These are phyloP conservation scores for Drosophila trichaetosa DNA, from an alignment of 2,888 invertebrate species.

Conservation along the genomic window DNA sequence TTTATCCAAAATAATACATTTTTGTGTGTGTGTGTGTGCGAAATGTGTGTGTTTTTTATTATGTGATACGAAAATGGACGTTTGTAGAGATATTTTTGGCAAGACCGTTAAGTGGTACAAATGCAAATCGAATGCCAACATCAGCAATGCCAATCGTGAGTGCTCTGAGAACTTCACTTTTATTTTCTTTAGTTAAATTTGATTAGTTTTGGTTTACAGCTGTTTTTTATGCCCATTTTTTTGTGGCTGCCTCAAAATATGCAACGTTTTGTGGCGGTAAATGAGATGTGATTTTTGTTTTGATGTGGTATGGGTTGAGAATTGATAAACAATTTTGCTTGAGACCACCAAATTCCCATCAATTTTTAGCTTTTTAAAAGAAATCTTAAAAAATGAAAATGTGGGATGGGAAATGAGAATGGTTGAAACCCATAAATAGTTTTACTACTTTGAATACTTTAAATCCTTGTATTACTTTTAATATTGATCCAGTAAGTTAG, in stretches of 20 bases:
- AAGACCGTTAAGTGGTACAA: background rate
- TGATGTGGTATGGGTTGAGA: background rate
- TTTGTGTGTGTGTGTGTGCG: too few species aligned
- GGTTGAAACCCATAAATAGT: background rate
- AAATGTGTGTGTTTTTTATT: background rate
- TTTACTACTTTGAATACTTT: background rate
- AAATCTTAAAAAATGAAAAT: background rate
- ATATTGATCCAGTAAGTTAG: background rate
- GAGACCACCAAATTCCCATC: too few species aligned
- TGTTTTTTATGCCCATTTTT: background rate
- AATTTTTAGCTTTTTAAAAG: too few species aligned
- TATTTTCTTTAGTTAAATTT: background rate
- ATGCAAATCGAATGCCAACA: background rate
- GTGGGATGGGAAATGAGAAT: background rate
- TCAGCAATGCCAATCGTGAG: background rate
- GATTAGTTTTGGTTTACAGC: background rate
- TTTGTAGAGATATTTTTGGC: background rate
- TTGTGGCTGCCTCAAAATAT: slow-evolving; percentile 1
- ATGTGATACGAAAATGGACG: background rate
- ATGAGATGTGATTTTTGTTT: background rate
- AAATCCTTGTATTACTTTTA: background rate
- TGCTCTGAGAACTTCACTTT: background rate
- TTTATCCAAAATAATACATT: background rate
- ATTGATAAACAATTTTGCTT: background rate
- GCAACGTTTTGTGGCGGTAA: background rate